phyloP scores from a whole-genome alignment of 2,888 invertebrate genomes.

The Sepiola atlantica region DNA sequence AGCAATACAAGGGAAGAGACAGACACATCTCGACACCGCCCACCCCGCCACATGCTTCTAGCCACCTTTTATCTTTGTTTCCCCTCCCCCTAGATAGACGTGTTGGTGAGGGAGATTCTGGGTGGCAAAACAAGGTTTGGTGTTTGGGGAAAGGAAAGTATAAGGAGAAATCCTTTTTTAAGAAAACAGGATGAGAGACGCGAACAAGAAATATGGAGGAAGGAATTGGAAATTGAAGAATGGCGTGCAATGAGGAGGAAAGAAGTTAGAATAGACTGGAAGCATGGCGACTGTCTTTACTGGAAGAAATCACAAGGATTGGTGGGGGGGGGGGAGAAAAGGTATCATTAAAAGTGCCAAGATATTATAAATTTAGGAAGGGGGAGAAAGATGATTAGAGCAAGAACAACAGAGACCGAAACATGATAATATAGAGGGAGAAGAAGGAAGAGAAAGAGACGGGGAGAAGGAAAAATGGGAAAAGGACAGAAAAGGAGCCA shows the following conservation, averaged over 20 bases:
- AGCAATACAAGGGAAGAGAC: conserved; percentile 32
- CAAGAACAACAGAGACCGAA: too few relatives aligned
- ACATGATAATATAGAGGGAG: too few relatives aligned
- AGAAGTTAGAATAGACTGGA: too few relatives aligned
- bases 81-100: not conserved
- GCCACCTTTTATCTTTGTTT: not conserved
- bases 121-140: not conserved
- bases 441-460: not conserved
- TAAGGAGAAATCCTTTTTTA: not conserved
- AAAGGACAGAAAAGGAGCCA: not conserved
- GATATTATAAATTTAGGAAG: too few relatives aligned
- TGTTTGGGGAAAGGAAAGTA: not conserved
- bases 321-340: too few relatives aligned
- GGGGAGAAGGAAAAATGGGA: not conserved
- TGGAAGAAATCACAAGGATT: too few relatives aligned
- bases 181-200: not conserved
- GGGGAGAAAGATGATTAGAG: too few relatives aligned
- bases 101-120: not conserved
- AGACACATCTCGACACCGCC: not conserved
- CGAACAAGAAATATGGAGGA: not conserved
- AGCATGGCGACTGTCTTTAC: too few relatives aligned
- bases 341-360: too few relatives aligned
- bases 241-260: not conserved
- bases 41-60: not conserved
- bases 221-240: not conserved